Evolutionary conservation across 2,888 invertebrate species (phyloP).

Genomic region (Eulithis prunata): DNA sequence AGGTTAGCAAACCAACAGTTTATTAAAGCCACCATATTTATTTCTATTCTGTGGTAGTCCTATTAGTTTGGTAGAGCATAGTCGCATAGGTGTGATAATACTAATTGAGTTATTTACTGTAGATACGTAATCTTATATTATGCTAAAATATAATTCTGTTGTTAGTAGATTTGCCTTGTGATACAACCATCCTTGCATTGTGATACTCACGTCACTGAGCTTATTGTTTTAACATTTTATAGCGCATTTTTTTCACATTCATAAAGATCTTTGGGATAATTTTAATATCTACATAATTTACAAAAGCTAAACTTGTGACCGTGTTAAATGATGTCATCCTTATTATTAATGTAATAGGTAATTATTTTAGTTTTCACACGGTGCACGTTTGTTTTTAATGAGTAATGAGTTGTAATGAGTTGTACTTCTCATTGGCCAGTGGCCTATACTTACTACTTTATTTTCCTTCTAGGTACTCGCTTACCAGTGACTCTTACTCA

Average conservation of each 20-base stretch:
- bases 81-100: too few relatives aligned
- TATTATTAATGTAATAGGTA: background rate
- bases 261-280: slow-evolving; percentile 1
- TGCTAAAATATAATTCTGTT: slow-evolving; percentile 1
- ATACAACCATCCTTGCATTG: slow-evolving; percentile 39
- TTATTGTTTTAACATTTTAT: slow-evolving; percentile 26
- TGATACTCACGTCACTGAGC: slow-evolving; percentile 14
- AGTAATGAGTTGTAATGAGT: background rate
- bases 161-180: slow-evolving; percentile 28
- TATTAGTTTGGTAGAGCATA: too few relatives aligned
- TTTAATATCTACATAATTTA: background rate
- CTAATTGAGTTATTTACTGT: background rate
- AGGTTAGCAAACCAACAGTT: too few relatives aligned
- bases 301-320: background rate
- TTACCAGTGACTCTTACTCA: too few relatives aligned
- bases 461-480: too few relatives aligned
- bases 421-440: background rate
- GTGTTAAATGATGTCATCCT: background rate
- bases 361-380: background rate
- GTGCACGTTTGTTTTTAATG: background rate
- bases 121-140: background rate
- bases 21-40: too few relatives aligned
- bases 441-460: too few relatives aligned
- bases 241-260: slow-evolving; percentile 4
- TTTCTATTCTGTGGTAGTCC: too few relatives aligned